Base-by-base conservation (phyloP, 2,113 vertebrate species). In the Lagopus muta region DNA sequence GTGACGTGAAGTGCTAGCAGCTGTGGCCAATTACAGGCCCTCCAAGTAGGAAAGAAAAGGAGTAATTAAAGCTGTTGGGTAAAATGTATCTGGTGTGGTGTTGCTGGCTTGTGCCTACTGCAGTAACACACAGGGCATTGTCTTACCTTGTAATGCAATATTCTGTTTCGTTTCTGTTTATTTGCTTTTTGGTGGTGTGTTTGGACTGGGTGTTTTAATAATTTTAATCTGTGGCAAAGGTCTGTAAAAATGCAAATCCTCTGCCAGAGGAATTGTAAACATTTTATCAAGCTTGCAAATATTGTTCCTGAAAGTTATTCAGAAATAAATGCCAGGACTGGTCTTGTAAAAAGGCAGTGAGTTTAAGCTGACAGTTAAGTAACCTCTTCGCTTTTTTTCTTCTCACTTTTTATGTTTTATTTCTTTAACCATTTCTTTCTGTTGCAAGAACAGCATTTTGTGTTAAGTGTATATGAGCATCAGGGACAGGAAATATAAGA, bases 1-100 rank as follows among this genome's bases (percentile, higher is more conserved):
- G 61, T 65, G 69, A 92, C 60, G 66, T 83, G 79, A 96, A 97
- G 89, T 90, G 88, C 80, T 89, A 86, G 90, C 97, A 98, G 91
- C 96, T 98, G 97, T 77, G 88, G 89, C 79, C 92, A 94, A 83
- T 97, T 97, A 91, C 73, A 95, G 94, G 74, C 58, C 93, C 94
- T 97, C 88, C 89, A 75, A 52, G 36, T 67, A 90, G 84, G 36
- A 67, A 96, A 95, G 93, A 94, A 95, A 95, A 89, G 17, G 2
- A 94, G 84, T 90, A 93, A 97, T 96, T 94, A 92, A 69, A 86
- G 82, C 81, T 95, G 85, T 92, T 93, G 71, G 86, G 82, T 94
- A 83, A 94, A 97, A 93, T 10, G 13, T 85, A 97, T 93, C 72
- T 89, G 28, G 58, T 93, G 28, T 25, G 40, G 86, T 52, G 87